phyloP scores from a whole-genome alignment of 2,113 vertebrate genomes.

The human region GRCh38 chr3:103553501-103554000 shows the following conservation, averaged over 20 bases:
- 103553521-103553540: neutral
- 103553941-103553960: neutral
- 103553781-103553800: neutral
- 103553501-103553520: neutral
- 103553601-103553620: neutral
- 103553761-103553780: neutral
- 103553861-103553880: no score
- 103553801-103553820: neutral
- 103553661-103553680: neutral
- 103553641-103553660: neutral
- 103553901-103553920: neutral
- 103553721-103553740: neutral
- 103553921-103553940: rapidly evolving
- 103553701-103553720: neutral
- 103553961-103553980: neutral
- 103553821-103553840: neutral
- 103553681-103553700: neutral
- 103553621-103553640: neutral
- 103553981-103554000: neutral
- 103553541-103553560: neutral
- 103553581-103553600: neutral
- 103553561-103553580: neutral
- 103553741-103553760: neutral
- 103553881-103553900: no score
- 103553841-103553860: neutral